Conservation (phyloP, 1,140 invertebrate species). For the Belonocnema kinseyi region DNA sequence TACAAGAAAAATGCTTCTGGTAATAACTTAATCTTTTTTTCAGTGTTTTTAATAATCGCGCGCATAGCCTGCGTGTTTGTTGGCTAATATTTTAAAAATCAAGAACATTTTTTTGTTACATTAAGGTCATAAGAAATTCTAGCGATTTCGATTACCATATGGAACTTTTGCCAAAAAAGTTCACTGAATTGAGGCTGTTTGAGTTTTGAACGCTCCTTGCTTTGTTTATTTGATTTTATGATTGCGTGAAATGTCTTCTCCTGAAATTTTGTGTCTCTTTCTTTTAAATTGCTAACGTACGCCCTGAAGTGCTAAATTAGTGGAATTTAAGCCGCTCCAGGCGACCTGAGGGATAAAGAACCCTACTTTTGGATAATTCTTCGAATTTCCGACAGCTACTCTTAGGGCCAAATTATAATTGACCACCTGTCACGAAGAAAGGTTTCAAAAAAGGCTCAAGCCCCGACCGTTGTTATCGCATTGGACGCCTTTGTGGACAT, state of each 20-base stretch:
- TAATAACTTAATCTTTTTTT: too few relatives aligned
- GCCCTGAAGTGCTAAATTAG: constrained; percentile 46
- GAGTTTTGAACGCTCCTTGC: too few relatives aligned
- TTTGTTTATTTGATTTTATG: neutral
- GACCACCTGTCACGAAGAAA: constrained; percentile 50
- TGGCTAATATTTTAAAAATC: too few relatives aligned
- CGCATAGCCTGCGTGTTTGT: too few relatives aligned
- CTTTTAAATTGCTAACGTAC: constrained; percentile 1
- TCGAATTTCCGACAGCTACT: constrained; percentile 45
- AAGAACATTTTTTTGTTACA: too few relatives aligned
- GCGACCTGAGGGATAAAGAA: constrained; percentile 22
- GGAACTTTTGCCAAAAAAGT: too few relatives aligned
- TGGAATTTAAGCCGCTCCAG: constrained; percentile 36
- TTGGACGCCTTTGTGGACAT: constrained; percentile 41
- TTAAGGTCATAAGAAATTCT: too few relatives aligned
- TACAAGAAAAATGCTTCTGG: too few relatives aligned
- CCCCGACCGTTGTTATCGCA: constrained; percentile 43
- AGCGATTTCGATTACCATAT: too few relatives aligned
- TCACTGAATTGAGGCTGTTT: too few relatives aligned
- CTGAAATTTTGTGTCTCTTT: neutral
- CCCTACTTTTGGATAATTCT: constrained; percentile 46
- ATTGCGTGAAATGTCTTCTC: neutral
- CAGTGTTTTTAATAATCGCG: too few relatives aligned
- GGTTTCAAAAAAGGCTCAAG: constrained; percentile 43
- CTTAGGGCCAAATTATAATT: constrained; percentile 51